Evolutionary conservation across 2,888 invertebrate species (phyloP).

Genomic region (Epirrhoe alternata): DNA sequence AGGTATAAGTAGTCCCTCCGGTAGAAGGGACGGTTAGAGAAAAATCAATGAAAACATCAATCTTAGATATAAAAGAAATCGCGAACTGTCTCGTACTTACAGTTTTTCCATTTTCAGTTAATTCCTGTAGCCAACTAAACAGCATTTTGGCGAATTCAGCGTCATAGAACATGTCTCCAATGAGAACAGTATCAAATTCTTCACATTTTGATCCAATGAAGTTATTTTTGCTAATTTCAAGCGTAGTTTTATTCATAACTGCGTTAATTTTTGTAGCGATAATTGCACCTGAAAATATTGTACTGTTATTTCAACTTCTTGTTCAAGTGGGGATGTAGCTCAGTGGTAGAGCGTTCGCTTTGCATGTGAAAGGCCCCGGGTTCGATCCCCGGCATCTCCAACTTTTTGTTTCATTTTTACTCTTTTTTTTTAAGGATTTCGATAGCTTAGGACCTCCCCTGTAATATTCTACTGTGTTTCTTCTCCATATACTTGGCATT

Average conservation of each 20-base stretch:
- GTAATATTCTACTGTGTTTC: no score
- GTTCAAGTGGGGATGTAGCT: constrained; percentile 92
- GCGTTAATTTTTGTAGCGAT: constrained; percentile 81
- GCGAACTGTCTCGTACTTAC: constrained; percentile 39
- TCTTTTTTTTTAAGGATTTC: not conserved
- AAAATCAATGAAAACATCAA: no score
- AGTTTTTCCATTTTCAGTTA: constrained; percentile 63
- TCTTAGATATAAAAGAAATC: no score
- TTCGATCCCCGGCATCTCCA: constrained; percentile 98
- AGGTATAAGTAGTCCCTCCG: no score
- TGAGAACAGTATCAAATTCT: constrained; percentile 84
- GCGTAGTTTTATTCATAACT: constrained; percentile 69
- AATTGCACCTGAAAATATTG: constrained; percentile 76
- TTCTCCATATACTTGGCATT: no score
- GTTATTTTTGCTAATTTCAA: constrained; percentile 70
- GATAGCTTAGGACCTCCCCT: no score
- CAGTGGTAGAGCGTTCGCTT: constrained; percentile 99
- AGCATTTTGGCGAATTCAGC: constrained; percentile 81
- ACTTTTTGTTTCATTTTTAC: constrained; percentile 42
- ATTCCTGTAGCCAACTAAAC: constrained; percentile 80
- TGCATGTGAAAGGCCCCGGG: constrained; percentile 99
- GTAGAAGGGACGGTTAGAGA: no score
- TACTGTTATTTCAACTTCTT: constrained; percentile 35
- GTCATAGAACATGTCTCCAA: constrained; percentile 90
- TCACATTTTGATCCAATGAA: constrained; percentile 69